A percentile compares a stretch with the other conserved stretches of the same genome.
Conservation (phyloP, 2,888 invertebrate species). For the Himalopsyche japonica region DNA sequence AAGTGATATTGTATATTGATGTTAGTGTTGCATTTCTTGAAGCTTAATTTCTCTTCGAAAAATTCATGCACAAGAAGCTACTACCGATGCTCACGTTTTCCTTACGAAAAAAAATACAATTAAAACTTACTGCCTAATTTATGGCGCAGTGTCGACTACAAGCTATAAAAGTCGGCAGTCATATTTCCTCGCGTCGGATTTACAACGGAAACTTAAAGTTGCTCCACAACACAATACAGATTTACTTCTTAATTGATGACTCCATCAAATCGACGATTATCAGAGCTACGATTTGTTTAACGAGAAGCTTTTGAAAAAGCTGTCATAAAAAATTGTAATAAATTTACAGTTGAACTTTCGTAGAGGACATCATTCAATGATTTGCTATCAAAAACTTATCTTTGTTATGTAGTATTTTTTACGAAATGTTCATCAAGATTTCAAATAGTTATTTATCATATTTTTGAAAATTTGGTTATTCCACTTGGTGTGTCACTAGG, state of each 20-base stretch:
- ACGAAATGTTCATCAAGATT: no score
- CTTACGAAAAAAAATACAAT: constrained; percentile 11
- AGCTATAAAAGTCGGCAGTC: constrained; percentile 13
- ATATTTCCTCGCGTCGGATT: constrained; percentile 10
- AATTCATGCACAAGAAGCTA: background rate
- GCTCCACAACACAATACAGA: background rate
- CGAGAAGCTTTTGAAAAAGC: background rate
- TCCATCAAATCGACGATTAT: background rate
- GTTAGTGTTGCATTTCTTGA: no score
- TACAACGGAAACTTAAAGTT: background rate
- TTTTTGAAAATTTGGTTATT: no score
- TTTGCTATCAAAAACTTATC: no score
- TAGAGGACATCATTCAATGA: background rate
- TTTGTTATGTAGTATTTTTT: no score
- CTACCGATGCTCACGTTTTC: background rate
- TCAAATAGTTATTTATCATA: no score
- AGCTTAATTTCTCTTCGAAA: background rate
- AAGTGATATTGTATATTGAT: no score
- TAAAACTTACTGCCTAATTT: constrained; percentile 17
- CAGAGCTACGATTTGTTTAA: background rate
- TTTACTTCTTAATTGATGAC: background rate
- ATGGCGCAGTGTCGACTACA: constrained; percentile 6
- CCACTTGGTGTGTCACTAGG: no score
- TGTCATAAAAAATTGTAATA: background rate
- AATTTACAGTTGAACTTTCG: background rate